Percentiles rank a stretch among this genome's conserved stretches.
Conservation (phyloP, 2,888 invertebrate species). For the Drosophila prolongata region DNA sequence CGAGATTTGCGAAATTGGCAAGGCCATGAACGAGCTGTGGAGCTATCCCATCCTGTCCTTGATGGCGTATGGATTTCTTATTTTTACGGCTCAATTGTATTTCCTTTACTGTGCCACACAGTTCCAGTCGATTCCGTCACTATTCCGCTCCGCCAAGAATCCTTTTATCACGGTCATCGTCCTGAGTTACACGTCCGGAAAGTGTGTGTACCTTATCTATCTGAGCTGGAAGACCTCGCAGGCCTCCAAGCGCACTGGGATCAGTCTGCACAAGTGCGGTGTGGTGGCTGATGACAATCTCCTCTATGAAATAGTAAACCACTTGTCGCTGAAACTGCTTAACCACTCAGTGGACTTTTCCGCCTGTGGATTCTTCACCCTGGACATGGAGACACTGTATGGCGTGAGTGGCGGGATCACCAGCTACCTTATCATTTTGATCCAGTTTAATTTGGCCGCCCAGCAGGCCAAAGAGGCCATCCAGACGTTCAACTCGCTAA, state of each 20-base stretch:
- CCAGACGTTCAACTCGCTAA: slow-evolving; percentile 60
- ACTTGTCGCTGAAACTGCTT: slow-evolving; percentile 83
- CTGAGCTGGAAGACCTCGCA: slow-evolving; percentile 84
- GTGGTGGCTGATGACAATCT: slow-evolving; percentile 83
- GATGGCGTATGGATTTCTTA: slow-evolving; percentile 84
- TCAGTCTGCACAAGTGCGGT: slow-evolving; percentile 84
- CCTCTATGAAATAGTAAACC: slow-evolving; percentile 84
- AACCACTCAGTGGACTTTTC: slow-evolving; percentile 84
- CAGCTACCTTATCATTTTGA: slow-evolving; percentile 84
- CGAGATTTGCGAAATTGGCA: slow-evolving; percentile 84
- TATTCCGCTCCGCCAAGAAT: slow-evolving; percentile 83
- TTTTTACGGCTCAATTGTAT: slow-evolving; percentile 84
- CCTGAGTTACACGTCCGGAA: slow-evolving; percentile 82
- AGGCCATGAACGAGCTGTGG: slow-evolving; percentile 83
- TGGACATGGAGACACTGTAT: slow-evolving; percentile 84
- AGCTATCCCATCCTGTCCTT: slow-evolving; percentile 83
- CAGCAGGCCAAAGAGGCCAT: slow-evolving; percentile 82
- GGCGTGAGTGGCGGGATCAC: slow-evolving; percentile 84
- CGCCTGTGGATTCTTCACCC: slow-evolving; percentile 84
- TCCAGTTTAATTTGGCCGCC: slow-evolving; percentile 84
- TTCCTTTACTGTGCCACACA: slow-evolving; percentile 84
- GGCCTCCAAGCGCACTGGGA: slow-evolving; percentile 83
- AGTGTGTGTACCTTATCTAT: slow-evolving; percentile 84
- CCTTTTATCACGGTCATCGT: slow-evolving; percentile 78
- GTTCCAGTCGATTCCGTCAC: slow-evolving; percentile 81